Conservation (phyloP, 2,888 invertebrate genomes). For the Cryptus viduatorius region DNA sequence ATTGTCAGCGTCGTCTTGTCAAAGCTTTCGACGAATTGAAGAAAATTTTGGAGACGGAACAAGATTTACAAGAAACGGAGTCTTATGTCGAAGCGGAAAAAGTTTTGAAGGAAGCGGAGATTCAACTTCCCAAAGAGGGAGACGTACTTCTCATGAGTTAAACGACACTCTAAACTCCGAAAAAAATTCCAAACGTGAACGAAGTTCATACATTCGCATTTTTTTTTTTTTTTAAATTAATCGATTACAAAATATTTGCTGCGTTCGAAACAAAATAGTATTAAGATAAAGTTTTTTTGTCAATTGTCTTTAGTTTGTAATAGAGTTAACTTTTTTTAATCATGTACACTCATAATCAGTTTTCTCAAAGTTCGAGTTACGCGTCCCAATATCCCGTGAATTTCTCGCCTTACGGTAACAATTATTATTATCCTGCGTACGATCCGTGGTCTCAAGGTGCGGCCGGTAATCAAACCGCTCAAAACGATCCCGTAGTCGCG, state of each 20-base stretch:
- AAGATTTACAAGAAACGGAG: slow-evolving; percentile 91
- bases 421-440: slow-evolving; percentile 31
- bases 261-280: slow-evolving; percentile 6
- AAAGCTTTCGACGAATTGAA: slow-evolving; percentile 93
- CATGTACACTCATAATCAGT: slow-evolving; percentile 54
- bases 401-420: slow-evolving; percentile 17
- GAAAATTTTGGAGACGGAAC: slow-evolving; percentile 90
- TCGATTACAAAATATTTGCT: neutral
- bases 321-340: slow-evolving; percentile 25
- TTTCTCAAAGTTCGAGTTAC: slow-evolving; percentile 31
- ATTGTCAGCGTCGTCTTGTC: slow-evolving; percentile 91
- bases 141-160: slow-evolving; percentile 67
- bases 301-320: neutral
- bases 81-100: slow-evolving; percentile 90
- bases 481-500: neutral
- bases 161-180: neutral
- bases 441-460: slow-evolving; percentile 24
- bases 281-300: slow-evolving; percentile 23
- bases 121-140: slow-evolving; percentile 79
- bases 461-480: neutral
- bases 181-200: slow-evolving; percentile 36
- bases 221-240: slow-evolving; percentile 19
- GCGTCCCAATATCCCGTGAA: slow-evolving; percentile 30
- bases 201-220: slow-evolving; percentile 58
- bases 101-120: slow-evolving; percentile 87